Base-by-base conservation (phyloP, 2,888 invertebrate genomes). In the Belgica antarctica region DNA sequence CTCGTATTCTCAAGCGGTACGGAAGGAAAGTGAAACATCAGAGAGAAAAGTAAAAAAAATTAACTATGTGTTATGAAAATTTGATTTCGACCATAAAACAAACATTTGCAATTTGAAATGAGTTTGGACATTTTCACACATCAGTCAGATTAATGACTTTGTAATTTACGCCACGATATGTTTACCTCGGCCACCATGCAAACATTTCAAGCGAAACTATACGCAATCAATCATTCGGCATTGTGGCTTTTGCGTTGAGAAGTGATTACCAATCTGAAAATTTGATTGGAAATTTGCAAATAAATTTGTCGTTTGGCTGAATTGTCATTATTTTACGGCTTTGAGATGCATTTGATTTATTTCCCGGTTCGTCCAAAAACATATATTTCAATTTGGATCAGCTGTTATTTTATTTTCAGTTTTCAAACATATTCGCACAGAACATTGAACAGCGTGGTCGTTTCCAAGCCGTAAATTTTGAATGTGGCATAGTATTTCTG, bases 111-210 rank as follows among this genome's bases (percentile, higher is more conserved):
- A n/a, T n/a, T 7, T 12, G 12, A 4, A 12, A 31, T 31, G 41
- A 12, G 12, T 41, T 41, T 4, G 12, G 3, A 17, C 4, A 17
- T 12, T 15, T 41, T n/a, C 8, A n/a, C n/a, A n/a, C n/a, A n/a
- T n/a, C n/a, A n/a, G 34, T 31, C 34, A 17, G 52, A 52, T 52
- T 52, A 52, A 52, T 52, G 52, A 52, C 52, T 52, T 52, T n/a
- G 52, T n/a, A 52, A 52, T 52, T 22, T 52, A 12, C 19, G 22
- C 52, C 52, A 52, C 12, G 12, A 31, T 52, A 17, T 52, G 17
- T 17, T 52, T 22, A 52, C 52, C 52, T 52, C 52, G n/a, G 19
- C 17, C 7, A 52, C 22, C 17, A 19, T 52, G 17, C n/a, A 22
- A 52, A 52, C 17, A n/a, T 52, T 52, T 52, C 52, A 17, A 8